Percentiles rank a stretch among this genome's conserved stretches.
These are phyloP conservation scores for Corynorhinus townsendii DNA, from an alignment of 2,113 vertebrate genomes.

Conservation along the genomic window DNA sequence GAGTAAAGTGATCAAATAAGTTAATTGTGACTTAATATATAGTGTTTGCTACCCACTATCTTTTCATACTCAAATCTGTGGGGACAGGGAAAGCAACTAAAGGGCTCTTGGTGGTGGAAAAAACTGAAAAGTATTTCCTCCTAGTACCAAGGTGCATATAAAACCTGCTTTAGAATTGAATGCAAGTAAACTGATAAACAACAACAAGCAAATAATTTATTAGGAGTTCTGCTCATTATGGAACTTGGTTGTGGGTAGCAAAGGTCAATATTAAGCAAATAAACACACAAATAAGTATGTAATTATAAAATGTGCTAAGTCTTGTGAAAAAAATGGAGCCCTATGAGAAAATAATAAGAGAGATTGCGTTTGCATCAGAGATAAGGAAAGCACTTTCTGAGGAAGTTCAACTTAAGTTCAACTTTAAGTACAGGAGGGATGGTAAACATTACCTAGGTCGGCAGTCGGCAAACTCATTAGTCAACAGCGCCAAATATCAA, in stretches of 20 bases:
- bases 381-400: not conserved
- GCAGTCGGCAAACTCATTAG: no score
- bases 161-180: not conserved
- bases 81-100: not conserved
- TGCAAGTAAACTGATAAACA: not conserved
- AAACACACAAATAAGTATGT: not conserved
- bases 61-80: not conserved
- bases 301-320: not conserved
- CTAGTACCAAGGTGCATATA: not conserved
- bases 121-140: not conserved
- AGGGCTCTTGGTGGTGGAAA: not conserved
- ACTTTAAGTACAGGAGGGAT: not conserved
- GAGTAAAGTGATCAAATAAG: constrained; percentile 22
- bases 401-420: not conserved
- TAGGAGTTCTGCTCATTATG: not conserved
- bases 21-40: not conserved
- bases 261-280: not conserved
- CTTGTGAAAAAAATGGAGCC: not conserved
- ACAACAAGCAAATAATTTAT: not conserved
- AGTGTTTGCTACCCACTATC: not conserved
- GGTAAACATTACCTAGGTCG: rapidly evolving
- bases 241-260: not conserved
- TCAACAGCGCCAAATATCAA: no score
- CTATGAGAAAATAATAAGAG: not conserved
- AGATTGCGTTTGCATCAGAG: not conserved